Base-by-base conservation (phyloP, 2,113 vertebrate genomes). In the Galeopterus variegatus region DNA sequence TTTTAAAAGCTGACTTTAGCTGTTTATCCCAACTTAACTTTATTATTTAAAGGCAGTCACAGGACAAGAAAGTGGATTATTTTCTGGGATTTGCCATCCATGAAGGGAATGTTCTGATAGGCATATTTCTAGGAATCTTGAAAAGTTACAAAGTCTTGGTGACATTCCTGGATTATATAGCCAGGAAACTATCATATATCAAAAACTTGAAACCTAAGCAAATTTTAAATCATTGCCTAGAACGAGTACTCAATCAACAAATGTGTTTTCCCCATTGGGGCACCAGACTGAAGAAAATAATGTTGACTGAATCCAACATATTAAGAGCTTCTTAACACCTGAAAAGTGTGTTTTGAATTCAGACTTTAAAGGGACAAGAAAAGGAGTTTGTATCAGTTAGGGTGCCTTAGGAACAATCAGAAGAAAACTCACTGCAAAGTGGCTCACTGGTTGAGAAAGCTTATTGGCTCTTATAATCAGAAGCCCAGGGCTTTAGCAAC, bases 401-500 rank as follows among this genome's bases (percentile, higher is more conserved):
- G 69, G 41, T 54, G 73, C 73, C 64, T 93, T 83, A 62, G 67
- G n/a, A 77, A 76, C 19, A 80, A 79, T 90, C 13, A 90, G 33
- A 97, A 33, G 33, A 79, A 54, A 69, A 69, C n/a, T 92, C 80
- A 92, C 83, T 96, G 95, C 50, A 70, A 97, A 95, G 90, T 65
- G 70, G 45, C 83, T 89, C 26, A 86, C 80, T 86, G 33, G 23
- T 48, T 73, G 48, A 93, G 89, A 62, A 90, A 69, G 60, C 84
- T 60, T 88, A 89, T 93, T 65, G 67, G 28, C 45, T 76, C 70
- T 5, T 62, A 41, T 81, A 93, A 89, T 14, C 50, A 10, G 19
- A 77, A 67, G 56, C 41, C 18, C 45, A 93, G 79, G 83, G 69
- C 69, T 41, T 92, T 24, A 83, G 36, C 58, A 70, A 28, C 81